These are phyloP conservation scores for Parauchenoglanis ngamensis DNA, from an alignment of 2,797 vertebrate genomes.

Conservation along the genomic window DNA sequence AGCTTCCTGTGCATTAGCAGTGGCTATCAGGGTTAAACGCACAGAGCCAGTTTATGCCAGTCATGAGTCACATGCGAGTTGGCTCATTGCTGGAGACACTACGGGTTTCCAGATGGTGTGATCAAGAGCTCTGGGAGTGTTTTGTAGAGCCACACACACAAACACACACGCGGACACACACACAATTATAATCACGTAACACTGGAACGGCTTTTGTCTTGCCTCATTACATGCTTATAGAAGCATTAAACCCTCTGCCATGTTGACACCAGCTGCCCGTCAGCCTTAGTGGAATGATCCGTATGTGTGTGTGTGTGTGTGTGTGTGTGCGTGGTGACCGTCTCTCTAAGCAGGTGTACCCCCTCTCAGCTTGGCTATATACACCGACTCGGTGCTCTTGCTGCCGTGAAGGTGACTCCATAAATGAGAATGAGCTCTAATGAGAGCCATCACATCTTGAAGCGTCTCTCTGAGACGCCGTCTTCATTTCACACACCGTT, in stretches of 20 bases:
- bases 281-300: constrained; percentile 62
- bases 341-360: constrained; percentile 5
- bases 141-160: constrained; percentile 51
- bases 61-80: constrained; percentile 58
- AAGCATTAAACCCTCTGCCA: constrained; percentile 60
- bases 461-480: background rate
- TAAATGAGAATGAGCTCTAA: constrained; percentile 15
- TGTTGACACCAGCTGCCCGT: constrained; percentile 71
- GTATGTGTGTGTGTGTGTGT: constrained; percentile 45
- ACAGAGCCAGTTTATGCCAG: constrained; percentile 59
- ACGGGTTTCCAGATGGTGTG: constrained; percentile 68
- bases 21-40: constrained; percentile 55
- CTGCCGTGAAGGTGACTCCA: constrained; percentile 43
- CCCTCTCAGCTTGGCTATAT: constrained; percentile 3
- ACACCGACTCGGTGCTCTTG: background rate
- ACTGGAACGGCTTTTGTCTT: constrained; percentile 57
- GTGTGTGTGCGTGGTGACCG: constrained; percentile 50
- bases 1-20: constrained; percentile 35
- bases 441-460: background rate
- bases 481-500: constrained; percentile 17
- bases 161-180: constrained; percentile 46
- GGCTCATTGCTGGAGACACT: constrained; percentile 56
- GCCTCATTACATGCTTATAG: constrained; percentile 73
- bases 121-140: constrained; percentile 58
- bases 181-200: constrained; percentile 54